These are phyloP conservation scores for Lamprotornis superbus DNA, from an alignment of 2,113 vertebrate genomes.

Conservation along the genomic window DNA sequence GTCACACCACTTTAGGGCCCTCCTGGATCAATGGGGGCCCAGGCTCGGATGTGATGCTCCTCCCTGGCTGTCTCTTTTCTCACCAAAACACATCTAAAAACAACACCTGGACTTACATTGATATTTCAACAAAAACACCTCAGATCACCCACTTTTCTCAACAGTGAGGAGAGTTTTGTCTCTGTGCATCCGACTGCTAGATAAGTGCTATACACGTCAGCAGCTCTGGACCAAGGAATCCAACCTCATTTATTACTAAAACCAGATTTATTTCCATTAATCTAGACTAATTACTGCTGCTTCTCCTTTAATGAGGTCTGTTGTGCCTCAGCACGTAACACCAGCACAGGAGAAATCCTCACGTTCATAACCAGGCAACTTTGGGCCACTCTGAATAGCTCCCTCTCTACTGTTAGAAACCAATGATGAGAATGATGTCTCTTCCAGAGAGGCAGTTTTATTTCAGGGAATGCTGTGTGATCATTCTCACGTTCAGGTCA, in stretches of 20 bases:
- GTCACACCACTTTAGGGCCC: not conserved
- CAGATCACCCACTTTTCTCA: not conserved
- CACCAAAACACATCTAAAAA: not conserved
- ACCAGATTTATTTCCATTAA: constrained; percentile 6
- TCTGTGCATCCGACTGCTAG: not conserved
- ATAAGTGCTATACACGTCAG: not conserved
- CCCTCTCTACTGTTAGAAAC: not conserved
- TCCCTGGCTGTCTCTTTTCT: not conserved
- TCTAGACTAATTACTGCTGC: not conserved
- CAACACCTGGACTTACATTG: not conserved
- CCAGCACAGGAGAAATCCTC: not conserved
- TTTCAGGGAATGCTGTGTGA: not conserved
- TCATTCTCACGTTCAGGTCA: not conserved
- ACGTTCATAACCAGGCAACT: not conserved
- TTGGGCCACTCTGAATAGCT: not conserved
- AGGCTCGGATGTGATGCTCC: fast-evolving
- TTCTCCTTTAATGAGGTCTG: not conserved
- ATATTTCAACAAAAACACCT: not conserved
- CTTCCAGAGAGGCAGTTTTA: not conserved
- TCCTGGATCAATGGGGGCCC: not conserved
- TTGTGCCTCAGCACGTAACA: not conserved
- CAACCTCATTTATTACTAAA: not conserved
- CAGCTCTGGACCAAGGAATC: not conserved
- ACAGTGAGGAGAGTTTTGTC: not conserved
- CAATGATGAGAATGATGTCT: not conserved